Percentiles rank a stretch among this genome's conserved stretches.
These are phyloP conservation scores for Cyclargus thomasi DNA, from an alignment of 1,140 invertebrate species.

Conservation along the genomic window DNA sequence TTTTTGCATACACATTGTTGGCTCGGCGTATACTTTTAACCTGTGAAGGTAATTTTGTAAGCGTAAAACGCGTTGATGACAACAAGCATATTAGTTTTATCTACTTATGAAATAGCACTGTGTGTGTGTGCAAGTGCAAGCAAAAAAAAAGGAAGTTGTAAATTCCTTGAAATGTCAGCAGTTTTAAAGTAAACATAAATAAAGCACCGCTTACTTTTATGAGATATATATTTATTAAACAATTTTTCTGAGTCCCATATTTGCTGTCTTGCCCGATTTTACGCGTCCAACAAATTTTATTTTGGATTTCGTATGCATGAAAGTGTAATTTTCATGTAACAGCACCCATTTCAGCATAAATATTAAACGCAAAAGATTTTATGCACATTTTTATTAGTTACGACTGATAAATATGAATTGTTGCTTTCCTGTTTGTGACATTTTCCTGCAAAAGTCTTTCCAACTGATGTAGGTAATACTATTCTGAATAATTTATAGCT, in stretches of 20 bases:
- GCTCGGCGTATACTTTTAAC: no score
- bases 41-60: no score
- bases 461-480: not conserved
- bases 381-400: conserved; percentile 19
- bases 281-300: not conserved
- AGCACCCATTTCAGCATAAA: conserved; percentile 4
- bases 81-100: no score
- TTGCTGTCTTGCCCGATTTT: not conserved
- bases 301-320: not conserved
- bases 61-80: no score
- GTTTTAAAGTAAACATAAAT: no score
- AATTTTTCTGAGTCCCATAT: not conserved
- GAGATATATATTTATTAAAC: not conserved
- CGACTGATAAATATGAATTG: conserved; percentile 19
- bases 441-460: not conserved
- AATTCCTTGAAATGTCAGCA: no score
- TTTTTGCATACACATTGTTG: no score
- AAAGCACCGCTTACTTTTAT: no score
- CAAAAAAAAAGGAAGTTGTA: no score
- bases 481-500: not conserved
- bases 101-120: no score
- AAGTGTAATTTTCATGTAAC: not conserved
- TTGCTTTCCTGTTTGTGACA: conserved; percentile 9
- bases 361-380: conserved; percentile 15
- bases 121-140: no score